Evolutionary conservation across 2,797 vertebrate genomes (phyloP).

Genomic region (Chaenodraco wilsoni): DNA sequence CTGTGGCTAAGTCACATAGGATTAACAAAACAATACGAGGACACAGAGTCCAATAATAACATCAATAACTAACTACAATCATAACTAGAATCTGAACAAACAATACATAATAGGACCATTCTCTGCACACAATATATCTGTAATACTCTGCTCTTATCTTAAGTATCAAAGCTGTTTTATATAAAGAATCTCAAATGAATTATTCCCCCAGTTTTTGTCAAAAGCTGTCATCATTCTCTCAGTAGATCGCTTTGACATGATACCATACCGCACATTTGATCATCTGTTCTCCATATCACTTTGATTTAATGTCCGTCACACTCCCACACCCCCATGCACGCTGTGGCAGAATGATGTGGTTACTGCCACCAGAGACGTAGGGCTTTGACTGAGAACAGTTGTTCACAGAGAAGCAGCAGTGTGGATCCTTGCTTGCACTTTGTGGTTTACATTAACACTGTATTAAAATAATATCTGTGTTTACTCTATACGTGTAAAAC

Average conservation of each 20-base stretch:
- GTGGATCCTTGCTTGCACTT: constrained; percentile 43
- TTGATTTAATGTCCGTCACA: constrained; percentile 65
- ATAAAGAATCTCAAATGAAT: constrained; percentile 37
- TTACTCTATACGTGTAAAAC: not conserved
- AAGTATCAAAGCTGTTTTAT: constrained; percentile 7
- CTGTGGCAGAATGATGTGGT: constrained; percentile 54
- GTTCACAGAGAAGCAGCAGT: constrained; percentile 59
- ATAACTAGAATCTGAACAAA: constrained; percentile 3
- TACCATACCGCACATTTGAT: constrained; percentile 51
- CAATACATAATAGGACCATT: not conserved
- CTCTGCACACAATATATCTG: not conserved
- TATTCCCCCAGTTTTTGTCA: constrained; percentile 27
- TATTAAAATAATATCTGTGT: constrained; percentile 41
- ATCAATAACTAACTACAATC: not conserved
- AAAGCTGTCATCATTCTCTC: constrained; percentile 40
- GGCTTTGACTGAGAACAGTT: constrained; percentile 60
- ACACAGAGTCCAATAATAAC: not conserved
- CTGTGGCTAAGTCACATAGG: not conserved
- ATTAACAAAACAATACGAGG: not conserved
- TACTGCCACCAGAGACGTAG: constrained; percentile 57
- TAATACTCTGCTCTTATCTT: not conserved
- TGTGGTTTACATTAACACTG: constrained; percentile 48
- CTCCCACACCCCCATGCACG: constrained; percentile 62
- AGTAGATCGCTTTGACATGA: constrained; percentile 40
- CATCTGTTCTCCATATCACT: constrained; percentile 62